Evolutionary conservation across 2,113 vertebrate genomes (phyloP), one percentile per base, ranked within the genome.

Genomic region (Cyprinodon tularosa): DNA sequence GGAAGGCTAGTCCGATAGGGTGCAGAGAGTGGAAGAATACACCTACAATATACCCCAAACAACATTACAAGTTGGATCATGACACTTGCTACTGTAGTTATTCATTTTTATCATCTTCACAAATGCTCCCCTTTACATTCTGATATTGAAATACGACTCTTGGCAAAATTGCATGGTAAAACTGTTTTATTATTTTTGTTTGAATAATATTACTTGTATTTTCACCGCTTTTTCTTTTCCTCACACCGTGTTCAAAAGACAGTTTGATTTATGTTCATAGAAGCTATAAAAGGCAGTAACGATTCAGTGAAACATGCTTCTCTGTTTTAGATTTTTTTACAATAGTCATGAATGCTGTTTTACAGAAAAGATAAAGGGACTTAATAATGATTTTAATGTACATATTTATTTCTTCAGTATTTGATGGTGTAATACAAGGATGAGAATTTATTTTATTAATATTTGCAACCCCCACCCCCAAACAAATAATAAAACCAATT

Each of bases 21-120:
- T 76, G 66, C 82, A 83, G 80, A 76, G 83, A 87, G 78, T 66
- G 84, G 87, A 86, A 62, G 89, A 90, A 89, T 85, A 85, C 86
- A 90, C 85, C 93, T 89, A 88, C 90, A 86, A 89, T 90, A 88
- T 82, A 81, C 78, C 75, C 82, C 84, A 92, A 93, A 92, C 89
- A 89, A 90, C 86, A 91, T 93, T 90, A 93, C 89, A 91, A 90
- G 84, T 92, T 91, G 83, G 87, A 92, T 92, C 87, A 76, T 92
- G 89, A 91, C 90, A 90, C 89, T 82, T 90, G 76, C 83, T 84
- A 68, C 82, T 78, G 82, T 88, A 87, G 85, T 89, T 91, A 86
- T 92, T 92, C 87, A 90, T 90, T 91, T 91, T 83, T 88, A 77
- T 90, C 91, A 90, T 85, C 70, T 81, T 83, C 88, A 91, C 82